phyloP scores from a whole-genome alignment of 1,140 invertebrate genomes.

The Drosophila serrata region DNA sequence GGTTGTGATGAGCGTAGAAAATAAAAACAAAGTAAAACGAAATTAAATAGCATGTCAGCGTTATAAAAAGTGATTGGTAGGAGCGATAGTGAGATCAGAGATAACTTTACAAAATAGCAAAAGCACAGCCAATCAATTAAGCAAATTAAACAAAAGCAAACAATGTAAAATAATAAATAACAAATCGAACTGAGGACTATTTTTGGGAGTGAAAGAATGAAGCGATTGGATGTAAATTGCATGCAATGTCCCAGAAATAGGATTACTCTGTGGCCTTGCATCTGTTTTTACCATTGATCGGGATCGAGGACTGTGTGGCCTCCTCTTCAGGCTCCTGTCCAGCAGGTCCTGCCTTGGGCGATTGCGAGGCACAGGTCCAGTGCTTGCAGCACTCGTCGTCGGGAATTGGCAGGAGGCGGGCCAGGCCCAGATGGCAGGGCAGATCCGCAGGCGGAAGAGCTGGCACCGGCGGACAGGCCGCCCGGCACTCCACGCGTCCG shows the following conservation, averaged over 20 bases:
- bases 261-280: conserved; percentile 19
- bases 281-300: conserved; percentile 60
- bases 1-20: conserved; percentile 61
- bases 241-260: conserved; percentile 36
- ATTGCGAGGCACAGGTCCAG: conserved; percentile 88
- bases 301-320: conserved; percentile 3
- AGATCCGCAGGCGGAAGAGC: conserved; percentile 90
- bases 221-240: conserved; percentile 25
- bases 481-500: conserved; percentile 93
- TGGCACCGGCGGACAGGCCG: conserved; percentile 91
- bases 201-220: conserved; percentile 26
- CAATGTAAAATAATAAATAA: conserved; percentile 2
- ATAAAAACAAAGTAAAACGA: conserved; percentile 66
- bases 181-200: conserved; percentile 12
- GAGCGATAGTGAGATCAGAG: conserved; percentile 17
- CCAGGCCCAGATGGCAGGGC: conserved; percentile 89
- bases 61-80: conserved; percentile 29
- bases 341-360: conserved; percentile 53
- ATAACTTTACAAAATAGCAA: conserved; percentile 33
- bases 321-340: conserved; percentile 39
- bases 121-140: conserved; percentile 39
- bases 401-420: conserved; percentile 89
- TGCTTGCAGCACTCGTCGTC: conserved; percentile 93
- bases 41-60: conserved; percentile 62
- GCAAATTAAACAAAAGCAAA: conserved; percentile 4